phyloP scores from a whole-genome alignment of 2,113 vertebrate species.

The Odocoileus virginianus region DNA sequence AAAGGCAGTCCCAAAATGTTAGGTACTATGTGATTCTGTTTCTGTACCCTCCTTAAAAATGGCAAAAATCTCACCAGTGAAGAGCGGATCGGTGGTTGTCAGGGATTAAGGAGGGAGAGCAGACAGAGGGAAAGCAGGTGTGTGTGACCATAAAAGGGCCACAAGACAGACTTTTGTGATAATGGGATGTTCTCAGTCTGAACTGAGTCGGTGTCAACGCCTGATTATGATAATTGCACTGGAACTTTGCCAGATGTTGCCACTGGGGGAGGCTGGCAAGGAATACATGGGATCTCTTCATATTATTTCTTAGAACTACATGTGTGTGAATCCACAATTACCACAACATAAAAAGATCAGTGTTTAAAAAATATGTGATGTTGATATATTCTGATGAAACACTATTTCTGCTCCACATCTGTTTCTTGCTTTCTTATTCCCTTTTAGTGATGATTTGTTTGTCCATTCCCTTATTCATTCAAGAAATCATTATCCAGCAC shows the following conservation, averaged over 20 bases:
- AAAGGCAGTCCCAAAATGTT: background rate
- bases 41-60: background rate
- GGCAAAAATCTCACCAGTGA: background rate
- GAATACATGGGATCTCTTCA: background rate
- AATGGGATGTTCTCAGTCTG: background rate
- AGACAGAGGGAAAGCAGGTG: background rate
- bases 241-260: background rate
- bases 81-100: background rate
- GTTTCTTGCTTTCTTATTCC: background rate
- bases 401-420: background rate
- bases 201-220: background rate
- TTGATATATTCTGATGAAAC: background rate
- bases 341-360: background rate
- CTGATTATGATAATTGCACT: background rate
- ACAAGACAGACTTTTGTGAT: background rate
- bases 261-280: background rate
- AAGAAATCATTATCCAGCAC: background rate
- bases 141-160: background rate
- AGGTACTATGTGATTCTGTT: background rate
- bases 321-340: background rate
- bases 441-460: background rate
- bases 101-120: background rate
- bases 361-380: background rate
- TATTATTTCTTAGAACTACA: background rate
- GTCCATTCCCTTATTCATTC: background rate